phyloP scores from a whole-genome alignment of 2,797 vertebrate species.

The Loriculus beryllinus region DNA sequence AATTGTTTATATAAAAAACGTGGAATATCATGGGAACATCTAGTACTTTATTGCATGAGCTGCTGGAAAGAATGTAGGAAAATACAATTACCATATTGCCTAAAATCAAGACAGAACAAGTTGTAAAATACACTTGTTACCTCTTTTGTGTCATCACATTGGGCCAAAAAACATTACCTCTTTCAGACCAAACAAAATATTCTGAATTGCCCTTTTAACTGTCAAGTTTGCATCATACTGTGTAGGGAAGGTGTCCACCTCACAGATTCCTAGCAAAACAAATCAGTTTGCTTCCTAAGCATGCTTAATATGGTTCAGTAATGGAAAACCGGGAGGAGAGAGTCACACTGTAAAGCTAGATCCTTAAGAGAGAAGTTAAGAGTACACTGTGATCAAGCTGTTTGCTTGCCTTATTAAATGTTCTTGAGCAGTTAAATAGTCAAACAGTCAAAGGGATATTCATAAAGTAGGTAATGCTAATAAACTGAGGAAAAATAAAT shows the following conservation, averaged over 20 bases:
- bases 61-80: slow-evolving; percentile 36
- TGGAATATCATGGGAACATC: slow-evolving; percentile 9
- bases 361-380: neutral
- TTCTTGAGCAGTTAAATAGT: neutral
- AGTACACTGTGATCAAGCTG: neutral
- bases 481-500: neutral
- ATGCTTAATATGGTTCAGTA: neutral
- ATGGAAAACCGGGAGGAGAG: neutral
- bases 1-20: neutral
- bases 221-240: neutral
- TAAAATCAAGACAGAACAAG: neutral
- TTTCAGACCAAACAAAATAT: neutral
- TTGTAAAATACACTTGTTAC: neutral
- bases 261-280: neutral
- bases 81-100: neutral
- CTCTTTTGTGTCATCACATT: neutral
- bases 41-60: neutral
- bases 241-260: neutral
- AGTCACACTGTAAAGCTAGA: neutral
- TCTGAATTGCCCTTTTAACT: neutral
- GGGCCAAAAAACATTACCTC: neutral
- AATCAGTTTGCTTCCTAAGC: neutral
- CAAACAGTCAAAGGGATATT: neutral
- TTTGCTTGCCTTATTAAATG: neutral
- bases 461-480: neutral